phyloP scores from a whole-genome alignment of 1,140 invertebrate genomes.

The Brachionus rotundiformis region DNA sequence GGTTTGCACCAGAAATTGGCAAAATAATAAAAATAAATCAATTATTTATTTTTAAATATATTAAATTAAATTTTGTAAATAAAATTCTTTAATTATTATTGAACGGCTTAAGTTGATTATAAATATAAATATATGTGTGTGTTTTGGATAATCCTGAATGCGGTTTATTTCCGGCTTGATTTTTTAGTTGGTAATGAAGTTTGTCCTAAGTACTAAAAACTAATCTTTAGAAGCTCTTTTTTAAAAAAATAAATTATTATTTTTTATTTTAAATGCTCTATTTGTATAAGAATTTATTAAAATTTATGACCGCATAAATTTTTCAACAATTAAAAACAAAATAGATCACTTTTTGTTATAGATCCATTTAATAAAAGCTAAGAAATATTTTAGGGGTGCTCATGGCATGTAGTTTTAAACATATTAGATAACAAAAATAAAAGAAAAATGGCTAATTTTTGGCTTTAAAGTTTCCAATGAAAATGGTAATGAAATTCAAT shows the following conservation, averaged over 20 bases:
- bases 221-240: neutral
- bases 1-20: neutral
- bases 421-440: neutral
- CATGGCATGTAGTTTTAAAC: slow-evolving; percentile 22
- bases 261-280: no score
- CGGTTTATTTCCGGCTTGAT: neutral
- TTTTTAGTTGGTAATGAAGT: neutral
- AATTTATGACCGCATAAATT: no score
- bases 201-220: neutral
- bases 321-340: no score
- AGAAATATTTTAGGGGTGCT: no score
- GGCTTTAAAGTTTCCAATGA: slow-evolving; percentile 1
- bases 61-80: slow-evolving; percentile 1
- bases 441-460: neutral
- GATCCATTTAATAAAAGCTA: no score
- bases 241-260: neutral
- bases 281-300: no score
- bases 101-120: neutral
- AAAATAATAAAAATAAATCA: neutral
- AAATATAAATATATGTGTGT: neutral
- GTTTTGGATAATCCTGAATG: neutral
- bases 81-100: neutral
- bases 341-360: no score
- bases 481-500: neutral
- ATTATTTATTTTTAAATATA: neutral